Evolutionary conservation across 2,888 invertebrate species (phyloP).

Genomic region (Subacronicta megacephala): DNA sequence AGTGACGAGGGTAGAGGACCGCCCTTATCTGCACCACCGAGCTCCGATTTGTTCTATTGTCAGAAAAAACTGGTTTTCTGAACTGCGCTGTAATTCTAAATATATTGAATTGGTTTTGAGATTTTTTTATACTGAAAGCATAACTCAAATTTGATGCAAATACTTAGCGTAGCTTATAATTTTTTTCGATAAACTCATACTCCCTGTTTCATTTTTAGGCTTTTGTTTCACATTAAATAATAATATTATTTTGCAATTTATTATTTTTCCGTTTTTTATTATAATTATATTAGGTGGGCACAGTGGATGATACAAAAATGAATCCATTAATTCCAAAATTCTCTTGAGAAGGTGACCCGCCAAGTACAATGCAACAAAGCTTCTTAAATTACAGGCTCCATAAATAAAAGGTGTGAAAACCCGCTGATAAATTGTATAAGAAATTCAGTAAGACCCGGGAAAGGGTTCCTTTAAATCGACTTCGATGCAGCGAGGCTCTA

Average conservation of each 20-base stretch:
- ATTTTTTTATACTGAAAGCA: too few relatives aligned
- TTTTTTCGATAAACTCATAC: too few relatives aligned
- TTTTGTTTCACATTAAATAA: too few relatives aligned
- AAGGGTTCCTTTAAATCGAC: conserved; percentile 41
- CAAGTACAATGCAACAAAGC: conserved; percentile 7
- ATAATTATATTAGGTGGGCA: too few relatives aligned
- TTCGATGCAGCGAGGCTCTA: conserved; percentile 8
- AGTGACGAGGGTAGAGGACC: conserved; percentile 55
- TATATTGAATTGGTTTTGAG: neutral
- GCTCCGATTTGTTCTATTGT: conserved; percentile 20
- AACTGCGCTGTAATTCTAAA: neutral
- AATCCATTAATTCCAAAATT: neutral
- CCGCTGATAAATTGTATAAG: conserved; percentile 56
- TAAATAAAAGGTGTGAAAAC: conserved; percentile 57
- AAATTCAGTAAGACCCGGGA: conserved; percentile 26
- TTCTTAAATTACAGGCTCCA: conserved; percentile 18
- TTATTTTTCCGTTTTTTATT: too few relatives aligned
- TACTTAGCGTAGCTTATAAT: too few relatives aligned
- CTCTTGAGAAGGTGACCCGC: neutral
- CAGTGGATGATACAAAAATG: too few relatives aligned
- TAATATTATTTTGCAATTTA: too few relatives aligned
- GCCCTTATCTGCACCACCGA: conserved; percentile 49
- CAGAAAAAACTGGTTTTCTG: conserved; percentile 3
- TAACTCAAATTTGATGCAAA: too few relatives aligned
- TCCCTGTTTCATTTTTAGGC: too few relatives aligned